phyloP scores from a whole-genome alignment of 2,113 vertebrate genomes.

The Machaerirhynchus nigripectus region DNA sequence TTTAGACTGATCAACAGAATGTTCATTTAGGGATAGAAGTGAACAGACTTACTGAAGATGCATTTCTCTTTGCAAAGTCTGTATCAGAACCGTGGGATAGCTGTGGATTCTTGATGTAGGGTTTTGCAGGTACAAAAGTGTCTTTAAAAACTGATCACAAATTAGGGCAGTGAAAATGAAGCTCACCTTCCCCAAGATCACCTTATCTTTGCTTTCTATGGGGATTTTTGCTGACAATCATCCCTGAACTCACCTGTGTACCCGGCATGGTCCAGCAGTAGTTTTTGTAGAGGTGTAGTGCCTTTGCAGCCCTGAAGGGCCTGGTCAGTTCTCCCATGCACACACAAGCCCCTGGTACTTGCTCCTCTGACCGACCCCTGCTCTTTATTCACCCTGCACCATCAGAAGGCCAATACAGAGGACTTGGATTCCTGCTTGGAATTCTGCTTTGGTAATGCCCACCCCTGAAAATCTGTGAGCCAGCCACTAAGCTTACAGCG shows the following conservation, averaged over 20 bases:
- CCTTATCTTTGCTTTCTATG: background rate
- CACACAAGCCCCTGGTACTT: background rate
- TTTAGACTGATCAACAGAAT: background rate
- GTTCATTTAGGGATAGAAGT: background rate
- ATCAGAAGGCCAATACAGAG: background rate
- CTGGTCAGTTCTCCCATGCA: background rate
- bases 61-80: background rate
- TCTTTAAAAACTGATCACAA: background rate
- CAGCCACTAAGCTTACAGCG: background rate
- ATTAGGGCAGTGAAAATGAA: background rate
- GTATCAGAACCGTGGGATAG: background rate
- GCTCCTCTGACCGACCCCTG: rapidly evolving
- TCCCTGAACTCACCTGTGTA: background rate
- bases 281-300: background rate
- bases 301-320: background rate
- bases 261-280: background rate
- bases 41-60: background rate
- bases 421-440: background rate
- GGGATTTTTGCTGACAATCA: background rate
- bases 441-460: background rate
- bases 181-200: background rate
- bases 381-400: rapidly evolving
- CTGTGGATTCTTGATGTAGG: background rate
- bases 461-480: background rate
- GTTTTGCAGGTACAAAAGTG: background rate